Conservation (phyloP, 2,888 invertebrate species). For the Meliscaeva auricollis region DNA sequence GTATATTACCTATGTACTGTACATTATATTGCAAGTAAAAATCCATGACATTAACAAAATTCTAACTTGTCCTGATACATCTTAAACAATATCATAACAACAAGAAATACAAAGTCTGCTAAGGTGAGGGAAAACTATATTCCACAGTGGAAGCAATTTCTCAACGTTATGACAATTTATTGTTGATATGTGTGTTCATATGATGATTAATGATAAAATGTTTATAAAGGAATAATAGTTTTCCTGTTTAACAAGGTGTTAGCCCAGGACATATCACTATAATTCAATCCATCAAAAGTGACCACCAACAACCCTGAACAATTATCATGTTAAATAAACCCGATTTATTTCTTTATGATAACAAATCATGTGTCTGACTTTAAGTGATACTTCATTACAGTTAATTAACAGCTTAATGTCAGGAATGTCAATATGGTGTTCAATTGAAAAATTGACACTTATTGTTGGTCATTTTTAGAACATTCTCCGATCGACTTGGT, state of each 20-base stretch:
- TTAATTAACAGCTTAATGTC: conserved; percentile 43
- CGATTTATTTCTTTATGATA: conserved; percentile 4
- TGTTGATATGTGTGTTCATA: conserved; percentile 5
- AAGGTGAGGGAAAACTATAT: too few species aligned
- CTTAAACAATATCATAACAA: too few species aligned
- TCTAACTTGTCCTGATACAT: too few species aligned
- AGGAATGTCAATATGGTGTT: conserved; percentile 28
- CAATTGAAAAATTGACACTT: conserved; percentile 41
- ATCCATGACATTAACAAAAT: too few species aligned
- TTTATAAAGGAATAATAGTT: conserved; percentile 6
- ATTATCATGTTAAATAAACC: conserved; percentile 57
- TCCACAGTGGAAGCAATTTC: too few species aligned
- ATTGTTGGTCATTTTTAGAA: conserved; percentile 11
- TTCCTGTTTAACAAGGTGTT: conserved; percentile 7
- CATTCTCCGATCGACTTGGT: background rate
- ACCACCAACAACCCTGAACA: conserved; percentile 7
- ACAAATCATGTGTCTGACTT: background rate
- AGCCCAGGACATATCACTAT: conserved; percentile 1
- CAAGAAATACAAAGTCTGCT: too few species aligned
- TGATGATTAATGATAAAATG: conserved; percentile 34
- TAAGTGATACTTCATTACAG: conserved; percentile 40
- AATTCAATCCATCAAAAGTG: conserved; percentile 23
- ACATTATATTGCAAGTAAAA: too few species aligned
- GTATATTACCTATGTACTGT: too few species aligned
- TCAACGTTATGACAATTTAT: background rate